Conservation (phyloP, 2,888 invertebrate species). For the Notocelia uddmanniana region DNA sequence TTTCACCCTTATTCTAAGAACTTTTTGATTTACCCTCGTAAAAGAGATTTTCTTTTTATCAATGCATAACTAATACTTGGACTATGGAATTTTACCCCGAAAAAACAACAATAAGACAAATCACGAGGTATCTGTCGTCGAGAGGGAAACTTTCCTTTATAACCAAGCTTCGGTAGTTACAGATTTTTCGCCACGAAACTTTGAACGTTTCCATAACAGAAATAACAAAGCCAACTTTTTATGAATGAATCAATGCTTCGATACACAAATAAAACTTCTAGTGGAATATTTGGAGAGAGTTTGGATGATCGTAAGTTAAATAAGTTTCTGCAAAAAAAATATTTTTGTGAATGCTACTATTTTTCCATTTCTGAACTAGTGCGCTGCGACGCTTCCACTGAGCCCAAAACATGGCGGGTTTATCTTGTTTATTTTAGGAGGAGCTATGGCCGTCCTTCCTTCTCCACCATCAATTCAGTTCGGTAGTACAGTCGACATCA, state of each 20-base stretch:
- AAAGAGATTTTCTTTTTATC: conserved; percentile 13
- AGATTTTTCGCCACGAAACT: conserved; percentile 52
- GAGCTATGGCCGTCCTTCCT: too few species aligned
- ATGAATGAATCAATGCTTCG: conserved; percentile 16
- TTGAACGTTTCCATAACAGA: conserved; percentile 47
- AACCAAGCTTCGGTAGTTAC: conserved; percentile 51
- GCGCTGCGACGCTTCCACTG: too few species aligned
- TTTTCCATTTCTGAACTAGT: too few species aligned
- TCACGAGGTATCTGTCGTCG: conserved; percentile 30
- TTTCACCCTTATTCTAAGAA: too few species aligned
- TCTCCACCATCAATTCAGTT: too few species aligned
- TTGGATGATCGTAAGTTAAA: neutral
- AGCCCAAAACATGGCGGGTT: too few species aligned
- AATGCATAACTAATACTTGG: conserved; percentile 19
- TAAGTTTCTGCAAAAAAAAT: too few species aligned
- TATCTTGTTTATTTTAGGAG: too few species aligned
- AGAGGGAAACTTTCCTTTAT: conserved; percentile 50
- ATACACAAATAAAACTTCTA: conserved; percentile 27
- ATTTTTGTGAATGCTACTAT: too few species aligned
- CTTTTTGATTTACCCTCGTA: too few species aligned
- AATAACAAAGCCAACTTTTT: conserved; percentile 37
- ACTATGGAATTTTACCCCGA: conserved; percentile 9
- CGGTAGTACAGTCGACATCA: too few species aligned
- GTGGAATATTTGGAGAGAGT: neutral
- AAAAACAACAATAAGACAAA: conserved; percentile 26